Percentiles rank a stretch among this genome's conserved stretches.
phyloP scores from a whole-genome alignment of 2,797 vertebrate species.

The Simalia tracyae region DNA sequence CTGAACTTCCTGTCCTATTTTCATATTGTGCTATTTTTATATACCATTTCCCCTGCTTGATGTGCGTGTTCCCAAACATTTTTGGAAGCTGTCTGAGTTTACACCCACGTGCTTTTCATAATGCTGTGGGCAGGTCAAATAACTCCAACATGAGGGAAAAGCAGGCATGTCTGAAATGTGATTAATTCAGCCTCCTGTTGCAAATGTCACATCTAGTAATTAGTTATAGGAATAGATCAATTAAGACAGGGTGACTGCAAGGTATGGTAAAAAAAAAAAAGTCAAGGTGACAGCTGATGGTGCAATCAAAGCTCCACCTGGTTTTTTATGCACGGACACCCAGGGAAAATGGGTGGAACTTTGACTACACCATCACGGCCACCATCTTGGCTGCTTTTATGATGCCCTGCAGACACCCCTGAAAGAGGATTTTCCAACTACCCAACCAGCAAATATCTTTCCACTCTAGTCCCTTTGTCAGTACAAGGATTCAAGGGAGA shows the following conservation, averaged over 20 bases:
- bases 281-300: too few relatives aligned
- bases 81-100: neutral
- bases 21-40: constrained; percentile 20
- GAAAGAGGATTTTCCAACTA: neutral
- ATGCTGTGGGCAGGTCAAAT: constrained; percentile 16
- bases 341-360: too few relatives aligned
- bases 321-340: too few relatives aligned
- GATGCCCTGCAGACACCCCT: neutral
- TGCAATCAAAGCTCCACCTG: too few relatives aligned
- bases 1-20: constrained; percentile 12
- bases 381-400: too few relatives aligned
- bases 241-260: too few relatives aligned
- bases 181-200: constrained; percentile 6
- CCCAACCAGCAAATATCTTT: neutral
- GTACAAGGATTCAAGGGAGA: neutral
- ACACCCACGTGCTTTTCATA: constrained; percentile 18
- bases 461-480: neutral
- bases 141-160: neutral
- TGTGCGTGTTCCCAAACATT: constrained; percentile 12
- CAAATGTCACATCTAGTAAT: constrained; percentile 18
- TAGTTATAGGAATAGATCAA: neutral
- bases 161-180: constrained; percentile 10
- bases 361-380: too few relatives aligned
- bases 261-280: too few relatives aligned
- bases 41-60: neutral